Conservation (phyloP, 2,888 invertebrate genomes). For the Parnassius mnemosyne region DNA sequence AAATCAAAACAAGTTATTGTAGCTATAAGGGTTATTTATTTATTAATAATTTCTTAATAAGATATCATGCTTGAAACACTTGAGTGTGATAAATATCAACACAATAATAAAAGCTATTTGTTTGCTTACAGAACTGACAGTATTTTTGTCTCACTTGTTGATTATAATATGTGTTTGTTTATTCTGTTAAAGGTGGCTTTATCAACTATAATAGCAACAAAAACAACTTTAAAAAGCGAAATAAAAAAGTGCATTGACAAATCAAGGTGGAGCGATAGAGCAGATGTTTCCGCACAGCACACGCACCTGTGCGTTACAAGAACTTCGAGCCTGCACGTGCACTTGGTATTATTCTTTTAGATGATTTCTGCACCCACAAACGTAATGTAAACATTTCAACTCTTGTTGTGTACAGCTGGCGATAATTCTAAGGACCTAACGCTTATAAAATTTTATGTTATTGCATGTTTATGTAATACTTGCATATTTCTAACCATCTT, state of each 20-base stretch:
- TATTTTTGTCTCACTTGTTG: no score
- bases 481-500: slow-evolving; percentile 1
- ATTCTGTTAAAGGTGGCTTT: no score
- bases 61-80: no score
- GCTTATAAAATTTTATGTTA: slow-evolving; percentile 11
- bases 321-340: slow-evolving; percentile 11
- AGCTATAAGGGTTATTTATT: neutral
- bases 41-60: no score
- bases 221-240: neutral
- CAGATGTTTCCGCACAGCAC: slow-evolving; percentile 14
- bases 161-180: no score
- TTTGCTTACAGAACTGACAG: no score
- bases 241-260: slow-evolving; percentile 15
- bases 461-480: slow-evolving; percentile 7
- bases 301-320: slow-evolving; percentile 14
- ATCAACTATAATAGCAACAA: neutral
- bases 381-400: neutral
- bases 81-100: no score
- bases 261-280: slow-evolving; percentile 13
- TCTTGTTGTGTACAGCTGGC: neutral
- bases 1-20: neutral
- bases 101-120: no score
- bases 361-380: neutral
- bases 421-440: neutral
- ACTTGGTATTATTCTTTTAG: neutral